Evolutionary conservation across 2,888 invertebrate genomes (phyloP).

Genomic region (Sphaerophoria taeniata): DNA sequence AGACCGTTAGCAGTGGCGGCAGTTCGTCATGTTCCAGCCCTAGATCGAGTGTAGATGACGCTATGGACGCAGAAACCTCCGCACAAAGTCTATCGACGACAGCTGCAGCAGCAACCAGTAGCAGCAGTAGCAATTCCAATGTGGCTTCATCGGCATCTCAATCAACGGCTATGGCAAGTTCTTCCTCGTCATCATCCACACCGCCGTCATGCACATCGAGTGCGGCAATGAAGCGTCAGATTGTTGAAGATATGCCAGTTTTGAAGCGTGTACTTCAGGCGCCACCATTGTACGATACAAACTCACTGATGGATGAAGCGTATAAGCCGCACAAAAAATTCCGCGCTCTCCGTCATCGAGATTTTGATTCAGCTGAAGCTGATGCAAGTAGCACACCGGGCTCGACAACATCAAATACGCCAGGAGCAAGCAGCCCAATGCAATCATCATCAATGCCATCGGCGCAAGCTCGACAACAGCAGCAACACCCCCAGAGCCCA

Average conservation of each 20-base stretch:
- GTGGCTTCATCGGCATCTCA: conserved; percentile 72
- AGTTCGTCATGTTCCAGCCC: conserved; percentile 94
- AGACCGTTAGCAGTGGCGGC: conserved; percentile 88
- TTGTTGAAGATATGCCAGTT: conserved; percentile 95
- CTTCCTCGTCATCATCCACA: conserved; percentile 75
- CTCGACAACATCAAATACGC: conserved; percentile 66
- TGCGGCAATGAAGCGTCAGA: conserved; percentile 83
- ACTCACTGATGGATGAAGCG: conserved; percentile 96
- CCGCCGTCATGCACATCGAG: conserved; percentile 67
- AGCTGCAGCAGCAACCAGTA: conserved; percentile 71
- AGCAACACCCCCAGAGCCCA: conserved; percentile 75
- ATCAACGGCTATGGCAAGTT: conserved; percentile 71
- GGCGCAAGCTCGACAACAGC: conserved; percentile 62
- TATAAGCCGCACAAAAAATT: conserved; percentile 98
- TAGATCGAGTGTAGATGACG: conserved; percentile 92
- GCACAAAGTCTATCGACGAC: conserved; percentile 80
- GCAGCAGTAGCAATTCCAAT: conserved; percentile 48
- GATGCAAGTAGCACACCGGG: conserved; percentile 83
- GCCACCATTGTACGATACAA: conserved; percentile 95
- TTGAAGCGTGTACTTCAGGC: conserved; percentile 96
- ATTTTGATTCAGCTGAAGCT: conserved; percentile 89
- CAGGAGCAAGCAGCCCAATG: conserved; percentile 47
- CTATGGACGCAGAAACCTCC: conserved; percentile 84
- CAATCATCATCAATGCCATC: conserved; percentile 57
- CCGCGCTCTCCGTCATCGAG: conserved; percentile 91